Base-by-base conservation (phyloP, 2,113 vertebrate species). In the Copsychus sechellarum region DNA sequence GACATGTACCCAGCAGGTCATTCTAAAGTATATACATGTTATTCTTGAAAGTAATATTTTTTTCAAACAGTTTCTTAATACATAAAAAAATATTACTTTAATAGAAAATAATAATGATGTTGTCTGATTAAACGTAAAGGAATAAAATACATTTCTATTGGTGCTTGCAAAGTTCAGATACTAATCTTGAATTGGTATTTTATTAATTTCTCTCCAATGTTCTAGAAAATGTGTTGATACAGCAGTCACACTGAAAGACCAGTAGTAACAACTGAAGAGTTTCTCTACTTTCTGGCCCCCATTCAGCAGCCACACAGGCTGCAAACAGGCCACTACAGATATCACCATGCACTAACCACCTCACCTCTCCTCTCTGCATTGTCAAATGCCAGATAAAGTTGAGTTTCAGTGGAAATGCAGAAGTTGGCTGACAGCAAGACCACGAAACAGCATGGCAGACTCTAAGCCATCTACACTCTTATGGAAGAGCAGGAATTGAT, bases 391-490 rank as follows among this genome's bases (percentile, higher is more conserved):
- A 73, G 50, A 33, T 19, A 33, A 67, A 80, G 16, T 13, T 65
- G n/a, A 76, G 9, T 38, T 88, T 23, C 28, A 40, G 17, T 36
- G 28, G 54, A 91, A 81, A 72, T 51, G 21, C 9, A 43, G 14
- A 81, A 87, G 16, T 22, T 13, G 11, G 34, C 14, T 65, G 40
- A 76, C 22, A 86, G 53, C 26, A 82, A 76, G n/a, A 56, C 20
- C 31, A 33, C 0, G 1, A 51, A 79, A 28, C 19, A 86, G n/a
- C 24, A 77, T 0, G 69, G 60, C 22, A 74, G 34, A 61, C 88
- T 61, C 21, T 33, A 29, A 92, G 51, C 58, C 1, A 3, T 14
- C 50, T 24, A 28, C 0, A 0, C 23, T 23, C 14, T 45, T 24
- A 70, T 1, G 7, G 23, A 81, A 81, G 21, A 85, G 23, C 4